A percentile compares a stretch with the other conserved stretches of the same genome.
Conservation (phyloP, 2,888 invertebrate genomes). For the Volucella inflata region DNA sequence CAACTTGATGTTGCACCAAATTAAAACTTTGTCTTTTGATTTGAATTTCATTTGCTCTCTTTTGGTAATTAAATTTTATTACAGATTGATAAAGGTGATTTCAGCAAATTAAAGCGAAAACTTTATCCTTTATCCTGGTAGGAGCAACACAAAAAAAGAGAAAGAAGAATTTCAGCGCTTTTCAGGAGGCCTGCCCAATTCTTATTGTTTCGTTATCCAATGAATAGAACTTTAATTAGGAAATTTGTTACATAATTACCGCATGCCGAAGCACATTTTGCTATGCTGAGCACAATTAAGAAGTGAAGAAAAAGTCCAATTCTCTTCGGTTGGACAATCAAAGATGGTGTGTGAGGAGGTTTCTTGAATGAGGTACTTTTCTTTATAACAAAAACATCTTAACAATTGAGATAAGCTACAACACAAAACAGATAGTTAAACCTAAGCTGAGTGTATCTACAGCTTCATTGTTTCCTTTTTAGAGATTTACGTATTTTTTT, state of each 20-base stretch:
- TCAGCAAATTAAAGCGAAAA: slow-evolving; percentile 64
- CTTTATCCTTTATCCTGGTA: slow-evolving; percentile 56
- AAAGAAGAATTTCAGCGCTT: slow-evolving; percentile 21
- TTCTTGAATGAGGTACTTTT: slow-evolving; percentile 8
- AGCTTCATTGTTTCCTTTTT: slow-evolving; percentile 9
- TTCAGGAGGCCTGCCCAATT: slow-evolving; percentile 12
- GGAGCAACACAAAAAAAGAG: neutral
- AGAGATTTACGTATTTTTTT: neutral
- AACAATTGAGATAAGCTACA: slow-evolving; percentile 18
- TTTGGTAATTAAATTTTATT: slow-evolving; percentile 72
- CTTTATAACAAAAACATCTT: slow-evolving; percentile 32
- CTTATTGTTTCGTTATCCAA: slow-evolving; percentile 54
- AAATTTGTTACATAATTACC: slow-evolving; percentile 59
- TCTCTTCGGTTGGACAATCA: neutral
- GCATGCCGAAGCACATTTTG: slow-evolving; percentile 47
- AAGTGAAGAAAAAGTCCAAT: slow-evolving; percentile 1
- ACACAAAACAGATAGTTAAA: slow-evolving; percentile 8
- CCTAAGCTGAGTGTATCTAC: neutral
- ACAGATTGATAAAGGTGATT: slow-evolving; percentile 74
- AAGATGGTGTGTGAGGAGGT: neutral
- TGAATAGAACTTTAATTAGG: slow-evolving; percentile 68
- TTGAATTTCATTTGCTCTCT: slow-evolving; percentile 53
- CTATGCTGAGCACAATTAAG: slow-evolving; percentile 18
- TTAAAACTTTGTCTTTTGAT: slow-evolving; percentile 75
- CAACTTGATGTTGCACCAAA: slow-evolving; percentile 72